Evolutionary conservation across 2,797 vertebrate species (phyloP).

Genomic region (Microhierax caerulescens): DNA sequence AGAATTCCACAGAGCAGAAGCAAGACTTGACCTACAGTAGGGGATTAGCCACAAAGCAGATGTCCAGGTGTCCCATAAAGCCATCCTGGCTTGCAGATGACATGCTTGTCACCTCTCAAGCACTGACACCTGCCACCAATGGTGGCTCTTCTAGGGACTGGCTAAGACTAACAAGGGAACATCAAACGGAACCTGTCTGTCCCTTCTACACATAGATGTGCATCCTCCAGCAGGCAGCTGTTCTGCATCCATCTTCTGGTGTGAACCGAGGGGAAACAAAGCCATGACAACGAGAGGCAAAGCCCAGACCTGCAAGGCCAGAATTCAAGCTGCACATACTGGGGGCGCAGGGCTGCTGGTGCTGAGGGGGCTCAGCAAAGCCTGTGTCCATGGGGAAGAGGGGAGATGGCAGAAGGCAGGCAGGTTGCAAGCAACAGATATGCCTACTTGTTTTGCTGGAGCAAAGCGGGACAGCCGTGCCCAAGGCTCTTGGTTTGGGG

Average conservation of each 20-base stretch:
- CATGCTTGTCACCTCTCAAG: rapidly evolving
- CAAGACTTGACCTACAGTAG: neutral
- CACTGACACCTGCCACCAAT: neutral
- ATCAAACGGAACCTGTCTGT: neutral
- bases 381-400: rapidly evolving
- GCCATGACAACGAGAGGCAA: neutral
- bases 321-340: neutral
- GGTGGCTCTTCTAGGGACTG: neutral
- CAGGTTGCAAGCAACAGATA: neutral
- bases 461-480: rapidly evolving
- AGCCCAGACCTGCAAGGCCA: neutral
- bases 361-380: neutral
- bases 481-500: neutral
- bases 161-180: neutral
- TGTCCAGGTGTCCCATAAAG: neutral
- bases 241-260: neutral
- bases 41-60: neutral
- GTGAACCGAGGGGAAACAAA: neutral
- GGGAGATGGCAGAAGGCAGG: neutral
- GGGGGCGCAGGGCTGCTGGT: too few relatives aligned
- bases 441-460: neutral
- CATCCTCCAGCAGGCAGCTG: neutral
- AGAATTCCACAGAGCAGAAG: neutral
- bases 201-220: neutral
- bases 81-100: neutral